Evolutionary conservation across 2,797 vertebrate species (phyloP).

Genomic region (Clamator glandarius): DNA sequence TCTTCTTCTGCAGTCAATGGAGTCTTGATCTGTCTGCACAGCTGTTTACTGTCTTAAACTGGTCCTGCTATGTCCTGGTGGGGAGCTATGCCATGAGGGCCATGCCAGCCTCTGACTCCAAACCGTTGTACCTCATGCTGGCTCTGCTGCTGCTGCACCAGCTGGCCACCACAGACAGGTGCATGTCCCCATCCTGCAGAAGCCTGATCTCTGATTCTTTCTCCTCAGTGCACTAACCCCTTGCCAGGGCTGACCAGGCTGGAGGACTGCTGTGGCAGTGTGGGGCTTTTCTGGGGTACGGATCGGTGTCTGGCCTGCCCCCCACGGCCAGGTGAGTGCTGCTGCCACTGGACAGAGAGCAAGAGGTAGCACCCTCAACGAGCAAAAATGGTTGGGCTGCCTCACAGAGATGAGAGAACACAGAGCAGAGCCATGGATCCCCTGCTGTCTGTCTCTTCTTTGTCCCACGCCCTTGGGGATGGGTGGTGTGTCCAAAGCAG

Average conservation of each 20-base stretch:
- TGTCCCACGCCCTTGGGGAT: background rate
- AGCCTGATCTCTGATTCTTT: constrained; percentile 12
- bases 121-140: accelerated
- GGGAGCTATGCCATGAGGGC: background rate
- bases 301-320: constrained; percentile 87
- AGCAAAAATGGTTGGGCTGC: background rate
- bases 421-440: background rate
- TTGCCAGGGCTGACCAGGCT: constrained; percentile 89
- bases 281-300: constrained; percentile 91
- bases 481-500: background rate
- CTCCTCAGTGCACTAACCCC: constrained; percentile 88
- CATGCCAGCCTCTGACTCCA: background rate
- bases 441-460: background rate
- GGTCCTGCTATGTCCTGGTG: accelerated
- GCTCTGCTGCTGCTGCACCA: accelerated
- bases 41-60: background rate
- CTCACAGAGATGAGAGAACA: accelerated
- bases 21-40: background rate
- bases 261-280: constrained; percentile 94
- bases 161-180: accelerated
- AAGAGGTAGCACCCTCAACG: accelerated
- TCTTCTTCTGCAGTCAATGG: background rate
- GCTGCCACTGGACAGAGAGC: accelerated
- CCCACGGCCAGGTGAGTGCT: constrained; percentile 88
- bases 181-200: background rate